Percentiles rank a stretch among this genome's conserved stretches.
These are phyloP conservation scores for Whitmania pigra DNA, from an alignment of 1,140 invertebrate genomes.

Conservation along the genomic window DNA sequence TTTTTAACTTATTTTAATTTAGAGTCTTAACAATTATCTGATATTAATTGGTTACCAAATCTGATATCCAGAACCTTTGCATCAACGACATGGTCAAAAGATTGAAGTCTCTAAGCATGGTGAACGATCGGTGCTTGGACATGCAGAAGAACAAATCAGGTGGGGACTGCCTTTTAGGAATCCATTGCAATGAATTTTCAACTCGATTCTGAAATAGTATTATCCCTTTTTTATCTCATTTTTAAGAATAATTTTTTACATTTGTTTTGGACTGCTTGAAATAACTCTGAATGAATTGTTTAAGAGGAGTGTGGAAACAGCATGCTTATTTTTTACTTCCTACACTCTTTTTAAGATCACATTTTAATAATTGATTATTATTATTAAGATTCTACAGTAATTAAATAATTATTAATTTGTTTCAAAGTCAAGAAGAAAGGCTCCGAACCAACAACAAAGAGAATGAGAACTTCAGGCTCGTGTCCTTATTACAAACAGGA, in stretches of 20 bases:
- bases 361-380: too few species aligned
- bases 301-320: too few species aligned
- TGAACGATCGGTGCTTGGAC: conserved; percentile 88
- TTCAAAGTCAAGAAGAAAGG: not conserved
- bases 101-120: conserved; percentile 62
- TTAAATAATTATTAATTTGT: not conserved
- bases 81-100: conserved; percentile 68
- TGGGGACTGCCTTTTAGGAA: conserved; percentile 25
- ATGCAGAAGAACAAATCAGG: conserved; percentile 60
- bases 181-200: too few species aligned
- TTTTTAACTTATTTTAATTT: too few species aligned
- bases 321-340: too few species aligned
- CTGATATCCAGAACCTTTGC: conserved; percentile 61
- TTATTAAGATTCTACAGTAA: too few species aligned
- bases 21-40: too few species aligned
- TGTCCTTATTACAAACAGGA: conserved; percentile 59
- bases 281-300: not conserved
- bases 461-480: not conserved
- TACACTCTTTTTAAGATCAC: too few species aligned
- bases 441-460: not conserved
- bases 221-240: not conserved
- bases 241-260: not conserved
- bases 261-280: not conserved
- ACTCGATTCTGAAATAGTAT: too few species aligned
- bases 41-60: too few species aligned